phyloP scores from a whole-genome alignment of 2,113 vertebrate species.

The Arenaria interpres region DNA sequence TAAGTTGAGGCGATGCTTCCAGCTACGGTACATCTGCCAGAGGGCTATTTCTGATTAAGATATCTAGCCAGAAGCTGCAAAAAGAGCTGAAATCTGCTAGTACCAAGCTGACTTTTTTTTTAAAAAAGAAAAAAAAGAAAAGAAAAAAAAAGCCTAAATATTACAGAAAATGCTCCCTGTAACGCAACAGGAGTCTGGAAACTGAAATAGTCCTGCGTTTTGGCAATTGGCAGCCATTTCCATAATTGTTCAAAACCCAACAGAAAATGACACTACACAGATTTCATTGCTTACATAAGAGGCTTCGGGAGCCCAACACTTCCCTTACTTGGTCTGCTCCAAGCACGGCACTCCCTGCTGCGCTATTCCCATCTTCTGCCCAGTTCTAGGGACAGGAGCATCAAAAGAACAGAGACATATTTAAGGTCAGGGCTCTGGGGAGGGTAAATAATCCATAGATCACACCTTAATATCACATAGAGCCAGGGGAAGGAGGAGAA shows the following conservation, averaged over 20 bases:
- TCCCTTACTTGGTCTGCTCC: conserved; percentile 37
- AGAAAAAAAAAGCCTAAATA: too few relatives aligned
- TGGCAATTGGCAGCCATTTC: not conserved
- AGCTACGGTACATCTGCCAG: not conserved
- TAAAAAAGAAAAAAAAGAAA: not conserved
- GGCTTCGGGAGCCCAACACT: not conserved
- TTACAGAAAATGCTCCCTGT: not conserved
- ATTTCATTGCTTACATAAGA: not conserved
- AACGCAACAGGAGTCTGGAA: not conserved
- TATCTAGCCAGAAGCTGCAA: not conserved
- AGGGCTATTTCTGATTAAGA: not conserved
- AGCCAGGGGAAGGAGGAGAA: not conserved
- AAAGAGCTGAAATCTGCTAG: not conserved
- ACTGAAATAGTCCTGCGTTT: not conserved
- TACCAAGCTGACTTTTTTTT: not conserved
- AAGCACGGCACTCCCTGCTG: not conserved
- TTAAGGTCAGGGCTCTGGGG: not conserved
- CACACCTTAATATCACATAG: not conserved
- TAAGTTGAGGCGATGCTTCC: not conserved
- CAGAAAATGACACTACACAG: not conserved
- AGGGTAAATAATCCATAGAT: not conserved
- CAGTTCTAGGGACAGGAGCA: not conserved
- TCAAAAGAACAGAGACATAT: not conserved
- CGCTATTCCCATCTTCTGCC: not conserved
- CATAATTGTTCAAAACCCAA: not conserved